Conservation (phyloP, 2,797 vertebrate species). For the Pygocentrus nattereri region DNA sequence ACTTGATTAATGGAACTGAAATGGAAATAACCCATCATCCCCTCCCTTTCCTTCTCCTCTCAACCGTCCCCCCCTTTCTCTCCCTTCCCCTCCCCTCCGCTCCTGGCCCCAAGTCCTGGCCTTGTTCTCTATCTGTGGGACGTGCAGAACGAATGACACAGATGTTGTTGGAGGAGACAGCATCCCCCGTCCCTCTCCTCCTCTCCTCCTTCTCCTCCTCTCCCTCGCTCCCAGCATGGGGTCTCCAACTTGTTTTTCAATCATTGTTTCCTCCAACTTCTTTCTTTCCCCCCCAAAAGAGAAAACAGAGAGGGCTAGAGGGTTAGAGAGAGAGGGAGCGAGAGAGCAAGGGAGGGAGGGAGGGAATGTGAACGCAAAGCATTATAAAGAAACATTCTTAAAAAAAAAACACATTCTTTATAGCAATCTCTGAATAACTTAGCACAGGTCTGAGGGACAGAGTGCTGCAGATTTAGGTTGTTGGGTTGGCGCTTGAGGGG, state of each 20-base stretch:
- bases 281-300: conserved; percentile 61
- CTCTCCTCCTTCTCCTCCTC: conserved; percentile 73
- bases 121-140: conserved; percentile 69
- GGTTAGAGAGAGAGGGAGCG: conserved; percentile 27
- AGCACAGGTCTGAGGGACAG: conserved; percentile 61
- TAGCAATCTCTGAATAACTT: conserved; percentile 75
- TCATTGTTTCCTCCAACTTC: conserved; percentile 77
- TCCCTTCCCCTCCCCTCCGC: conserved; percentile 49
- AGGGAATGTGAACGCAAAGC: conserved; percentile 67
- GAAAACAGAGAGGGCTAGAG: conserved; percentile 63
- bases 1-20: conserved; percentile 73
- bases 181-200: conserved; percentile 69
- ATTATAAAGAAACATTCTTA: conserved; percentile 69
- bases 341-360: conserved; percentile 65
- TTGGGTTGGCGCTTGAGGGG: conserved; percentile 48
- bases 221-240: conserved; percentile 83
- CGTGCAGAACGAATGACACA: conserved; percentile 81
- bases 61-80: conserved; percentile 19
- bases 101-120: conserved; percentile 58
- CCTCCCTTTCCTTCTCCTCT: conserved; percentile 53
- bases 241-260: conserved; percentile 85
- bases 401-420: conserved; percentile 71
- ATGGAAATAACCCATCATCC: conserved; percentile 64
- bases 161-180: conserved; percentile 83
- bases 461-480: conserved; percentile 39